These are phyloP conservation scores for Apotomis turbidana DNA, from an alignment of 2,888 invertebrate species.

Conservation along the genomic window DNA sequence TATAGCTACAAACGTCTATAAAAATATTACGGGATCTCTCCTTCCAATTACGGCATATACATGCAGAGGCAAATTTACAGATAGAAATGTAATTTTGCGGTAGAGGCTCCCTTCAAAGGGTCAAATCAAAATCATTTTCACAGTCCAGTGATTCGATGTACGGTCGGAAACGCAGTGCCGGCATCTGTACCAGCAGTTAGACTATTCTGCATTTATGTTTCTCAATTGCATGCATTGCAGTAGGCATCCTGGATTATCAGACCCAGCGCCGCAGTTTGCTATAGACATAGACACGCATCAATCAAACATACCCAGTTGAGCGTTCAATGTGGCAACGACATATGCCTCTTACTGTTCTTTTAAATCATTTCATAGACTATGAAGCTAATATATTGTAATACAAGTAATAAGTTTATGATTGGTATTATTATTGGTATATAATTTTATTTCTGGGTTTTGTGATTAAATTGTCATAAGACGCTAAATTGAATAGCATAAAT, in stretches of 20 bases:
- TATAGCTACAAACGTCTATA: slow-evolving; percentile 32
- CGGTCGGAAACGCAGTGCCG: slow-evolving; percentile 55
- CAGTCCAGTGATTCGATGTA: slow-evolving; percentile 76
- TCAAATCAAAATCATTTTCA: slow-evolving; percentile 84
- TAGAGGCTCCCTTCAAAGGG: slow-evolving; percentile 79
- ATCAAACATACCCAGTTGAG: neutral
- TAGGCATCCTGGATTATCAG: slow-evolving; percentile 14
- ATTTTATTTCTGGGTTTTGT: no score
- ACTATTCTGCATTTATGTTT: slow-evolving; percentile 38
- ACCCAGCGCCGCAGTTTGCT: neutral
- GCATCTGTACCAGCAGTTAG: slow-evolving; percentile 36
- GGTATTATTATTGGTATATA: no score
- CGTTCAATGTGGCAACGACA: neutral
- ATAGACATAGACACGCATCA: neutral
- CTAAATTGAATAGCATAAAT: no score
- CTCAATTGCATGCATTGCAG: slow-evolving; percentile 28
- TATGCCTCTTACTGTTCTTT: no score
- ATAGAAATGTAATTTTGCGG: slow-evolving; percentile 83
- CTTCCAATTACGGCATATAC: slow-evolving; percentile 55
- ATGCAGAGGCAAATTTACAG: slow-evolving; percentile 67
- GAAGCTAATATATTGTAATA: no score
- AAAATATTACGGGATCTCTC: slow-evolving; percentile 43
- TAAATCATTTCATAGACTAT: no score
- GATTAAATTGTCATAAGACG: no score
- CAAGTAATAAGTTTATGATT: no score